phyloP scores from a whole-genome alignment of 2,888 invertebrate species.

The Conops quadrifasciatus region DNA sequence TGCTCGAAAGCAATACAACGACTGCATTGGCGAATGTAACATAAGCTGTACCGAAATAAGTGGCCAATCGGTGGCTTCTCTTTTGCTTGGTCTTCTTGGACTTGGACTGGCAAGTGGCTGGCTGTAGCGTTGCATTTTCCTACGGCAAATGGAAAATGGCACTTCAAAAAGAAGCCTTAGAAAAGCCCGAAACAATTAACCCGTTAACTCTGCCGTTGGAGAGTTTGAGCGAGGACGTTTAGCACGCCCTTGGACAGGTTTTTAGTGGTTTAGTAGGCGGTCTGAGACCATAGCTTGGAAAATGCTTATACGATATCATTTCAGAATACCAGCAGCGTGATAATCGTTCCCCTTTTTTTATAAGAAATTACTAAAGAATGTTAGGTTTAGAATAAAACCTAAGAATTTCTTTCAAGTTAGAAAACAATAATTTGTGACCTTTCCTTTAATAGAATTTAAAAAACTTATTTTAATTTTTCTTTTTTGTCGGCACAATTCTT shows the following conservation, averaged over 20 bases:
- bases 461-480: too few relatives aligned
- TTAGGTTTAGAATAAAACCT: too few relatives aligned
- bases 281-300: neutral
- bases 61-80: slow-evolving; percentile 41
- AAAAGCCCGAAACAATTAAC: too few relatives aligned
- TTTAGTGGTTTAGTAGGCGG: neutral
- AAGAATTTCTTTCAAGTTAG: too few relatives aligned
- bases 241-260: neutral
- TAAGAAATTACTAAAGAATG: too few relatives aligned
- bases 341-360: too few relatives aligned
- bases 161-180: slow-evolving; percentile 25
- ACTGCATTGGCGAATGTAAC: neutral
- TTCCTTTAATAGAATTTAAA: too few relatives aligned
- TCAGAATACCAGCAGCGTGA: too few relatives aligned
- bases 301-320: too few relatives aligned
- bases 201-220: neutral
- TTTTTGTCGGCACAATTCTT: too few relatives aligned
- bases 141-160: slow-evolving; percentile 31
- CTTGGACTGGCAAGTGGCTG: neutral
- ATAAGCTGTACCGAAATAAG: slow-evolving; percentile 32
- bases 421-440: too few relatives aligned
- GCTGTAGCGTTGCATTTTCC: slow-evolving; percentile 26
- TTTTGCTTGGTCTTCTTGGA: slow-evolving; percentile 27
- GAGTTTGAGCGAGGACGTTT: neutral
- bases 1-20: neutral